These are phyloP conservation scores for Sebastes aleutianus DNA, from an alignment of 2,797 vertebrate genomes.

Conservation along the genomic window DNA sequence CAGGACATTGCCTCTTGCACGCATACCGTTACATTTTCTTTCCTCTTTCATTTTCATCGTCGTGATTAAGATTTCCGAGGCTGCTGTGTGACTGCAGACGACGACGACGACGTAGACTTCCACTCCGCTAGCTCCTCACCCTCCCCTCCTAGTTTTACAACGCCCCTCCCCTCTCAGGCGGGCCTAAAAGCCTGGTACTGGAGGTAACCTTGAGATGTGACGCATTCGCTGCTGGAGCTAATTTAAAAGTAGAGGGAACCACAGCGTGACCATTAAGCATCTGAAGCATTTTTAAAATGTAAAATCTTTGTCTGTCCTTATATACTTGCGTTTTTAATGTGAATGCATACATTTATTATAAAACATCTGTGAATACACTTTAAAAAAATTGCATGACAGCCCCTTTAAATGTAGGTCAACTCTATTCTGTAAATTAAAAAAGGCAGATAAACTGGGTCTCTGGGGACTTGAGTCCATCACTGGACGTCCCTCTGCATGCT, in stretches of 20 bases:
- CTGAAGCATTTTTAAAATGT: not conserved
- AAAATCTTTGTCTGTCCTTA: not conserved
- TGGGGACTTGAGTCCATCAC: not conserved
- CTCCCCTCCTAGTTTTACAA: slow-evolving; percentile 6
- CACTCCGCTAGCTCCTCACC: slow-evolving; percentile 2
- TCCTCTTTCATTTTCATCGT: not conserved
- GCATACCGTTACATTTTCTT: not conserved
- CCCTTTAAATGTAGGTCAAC: slow-evolving; percentile 11
- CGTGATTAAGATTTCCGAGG: not conserved
- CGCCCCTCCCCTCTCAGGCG: not conserved
- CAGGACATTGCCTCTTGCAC: slow-evolving; percentile 2
- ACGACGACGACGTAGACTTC: not conserved
- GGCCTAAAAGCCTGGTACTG: slow-evolving; percentile 38
- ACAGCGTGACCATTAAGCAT: not conserved
- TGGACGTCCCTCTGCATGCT: slow-evolving; percentile 2
- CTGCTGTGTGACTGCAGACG: slow-evolving; percentile 25
- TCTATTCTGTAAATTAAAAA: not conserved
- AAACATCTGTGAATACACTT: not conserved
- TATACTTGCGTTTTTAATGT: not conserved
- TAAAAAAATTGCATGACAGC: not conserved
- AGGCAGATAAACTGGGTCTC: not conserved
- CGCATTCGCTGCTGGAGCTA: slow-evolving; percentile 56
- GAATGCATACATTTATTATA: not conserved
- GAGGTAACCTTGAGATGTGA: slow-evolving; percentile 76
- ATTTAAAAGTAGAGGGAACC: not conserved